Evolutionary conservation across 2,797 vertebrate species (phyloP).

Genomic region (Brachymystax lenok): DNA sequence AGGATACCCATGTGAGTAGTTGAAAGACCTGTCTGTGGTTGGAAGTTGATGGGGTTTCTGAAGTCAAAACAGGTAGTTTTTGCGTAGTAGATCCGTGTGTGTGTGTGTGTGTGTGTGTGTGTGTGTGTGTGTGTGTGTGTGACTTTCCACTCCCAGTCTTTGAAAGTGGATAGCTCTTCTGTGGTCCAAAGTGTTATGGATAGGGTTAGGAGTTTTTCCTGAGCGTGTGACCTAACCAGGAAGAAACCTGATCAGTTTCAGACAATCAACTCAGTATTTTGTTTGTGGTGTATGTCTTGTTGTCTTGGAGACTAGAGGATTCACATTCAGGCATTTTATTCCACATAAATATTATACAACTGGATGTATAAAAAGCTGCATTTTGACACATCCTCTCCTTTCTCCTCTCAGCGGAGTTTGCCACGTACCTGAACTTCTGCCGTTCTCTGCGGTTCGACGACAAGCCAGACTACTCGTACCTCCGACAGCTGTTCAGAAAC

Average conservation of each 20-base stretch:
- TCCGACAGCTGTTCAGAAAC: conserved; percentile 95
- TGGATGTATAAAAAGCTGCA: not conserved
- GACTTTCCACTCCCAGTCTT: too few relatives aligned
- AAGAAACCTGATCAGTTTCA: too few relatives aligned
- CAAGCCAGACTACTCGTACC: conserved; percentile 96
- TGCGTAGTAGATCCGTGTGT: not conserved
- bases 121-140: too few relatives aligned
- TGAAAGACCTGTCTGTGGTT: not conserved
- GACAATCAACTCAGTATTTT: not conserved
- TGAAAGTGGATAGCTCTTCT: too few relatives aligned
- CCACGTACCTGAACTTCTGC: conserved; percentile 98
- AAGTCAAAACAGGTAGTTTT: not conserved
- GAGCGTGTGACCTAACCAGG: too few relatives aligned
- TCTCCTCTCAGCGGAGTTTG: conserved; percentile 87
- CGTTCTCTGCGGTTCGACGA: conserved; percentile 96
- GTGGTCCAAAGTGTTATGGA: too few relatives aligned
- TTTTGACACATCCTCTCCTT: conserved; percentile 28
- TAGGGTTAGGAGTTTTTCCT: too few relatives aligned
- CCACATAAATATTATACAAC: not conserved
- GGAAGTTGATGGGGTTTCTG: not conserved
- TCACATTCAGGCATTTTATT: too few relatives aligned
- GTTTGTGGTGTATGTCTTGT: not conserved
- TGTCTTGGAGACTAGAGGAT: not conserved
- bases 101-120: too few relatives aligned
- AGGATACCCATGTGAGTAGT: conserved; percentile 91